Evolutionary conservation across 2,888 invertebrate genomes (phyloP).

Genomic region (Peribatodes rhomboidaria): DNA sequence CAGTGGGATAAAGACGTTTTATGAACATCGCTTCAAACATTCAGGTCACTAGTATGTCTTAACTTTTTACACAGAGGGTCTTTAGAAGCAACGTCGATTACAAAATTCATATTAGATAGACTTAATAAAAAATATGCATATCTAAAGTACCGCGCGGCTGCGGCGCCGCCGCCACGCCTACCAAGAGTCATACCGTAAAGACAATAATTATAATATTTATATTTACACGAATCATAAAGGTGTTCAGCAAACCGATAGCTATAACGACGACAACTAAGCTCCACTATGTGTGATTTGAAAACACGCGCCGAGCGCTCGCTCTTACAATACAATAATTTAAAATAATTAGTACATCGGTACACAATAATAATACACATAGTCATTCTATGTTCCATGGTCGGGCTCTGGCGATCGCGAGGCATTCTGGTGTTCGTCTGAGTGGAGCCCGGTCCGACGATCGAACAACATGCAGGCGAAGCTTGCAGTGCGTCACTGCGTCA

Average conservation of each 20-base stretch:
- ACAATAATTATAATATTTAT: slow-evolving; percentile 83
- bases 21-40: slow-evolving; percentile 80
- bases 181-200: slow-evolving; percentile 81
- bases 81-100: slow-evolving; percentile 86
- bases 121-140: slow-evolving; percentile 86
- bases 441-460: slow-evolving; percentile 1
- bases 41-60: slow-evolving; percentile 87
- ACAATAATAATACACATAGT: slow-evolving; percentile 66
- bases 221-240: slow-evolving; percentile 85
- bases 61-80: slow-evolving; percentile 85
- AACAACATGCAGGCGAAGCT: slow-evolving; percentile 18
- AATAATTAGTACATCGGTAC: slow-evolving; percentile 72
- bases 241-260: slow-evolving; percentile 84
- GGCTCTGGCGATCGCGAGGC: slow-evolving; percentile 57
- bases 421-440: slow-evolving; percentile 28
- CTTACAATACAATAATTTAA: slow-evolving; percentile 83
- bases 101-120: slow-evolving; percentile 85
- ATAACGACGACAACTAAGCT: slow-evolving; percentile 83
- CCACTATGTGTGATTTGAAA: slow-evolving; percentile 84
- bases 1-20: slow-evolving; percentile 81
- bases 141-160: slow-evolving; percentile 73
- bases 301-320: slow-evolving; percentile 77
- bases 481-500: neutral
- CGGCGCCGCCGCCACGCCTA: slow-evolving; percentile 50
- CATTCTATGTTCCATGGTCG: slow-evolving; percentile 59